Evolutionary conservation across 2,888 invertebrate species (phyloP), one percentile per base, ranked within the genome.

Genomic region (Noctua comes): DNA sequence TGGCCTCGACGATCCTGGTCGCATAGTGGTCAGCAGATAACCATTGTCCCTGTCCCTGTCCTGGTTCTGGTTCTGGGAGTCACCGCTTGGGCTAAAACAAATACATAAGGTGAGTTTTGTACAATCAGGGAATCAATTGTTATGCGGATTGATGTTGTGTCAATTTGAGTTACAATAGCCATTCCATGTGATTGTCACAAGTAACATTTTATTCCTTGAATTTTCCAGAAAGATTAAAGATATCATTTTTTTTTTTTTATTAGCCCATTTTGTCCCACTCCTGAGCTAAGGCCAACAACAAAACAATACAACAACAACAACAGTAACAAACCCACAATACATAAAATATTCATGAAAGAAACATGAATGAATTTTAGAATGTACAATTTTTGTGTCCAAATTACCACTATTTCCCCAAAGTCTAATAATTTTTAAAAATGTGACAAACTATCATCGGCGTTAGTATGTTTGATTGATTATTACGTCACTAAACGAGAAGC

Each of bases 51-150:
- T n/a, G 40, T 64, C 64, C 36, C 64, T 31, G 31, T 65, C 87
- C 62, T 84, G 77, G 18, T 73, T 59, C 16, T 71, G 51, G 31
- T 83, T 82, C n/a, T 36, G 74, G n/a, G 21, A 5, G 21, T 75
- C 85, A n/a, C 87, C 83, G 43, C 86, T 85, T 24, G 83, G 82
- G n/a, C 88, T 88, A 77, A 21, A 54, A 73, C 36, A 86, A 71
- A 62, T 48, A 57, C 54, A 27, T 43, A 48, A 51, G 27, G 18
- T 74, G 16, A 66, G 43, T 8, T 18, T 57, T n/a, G 46, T n/a
- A 16, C 16, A 40, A 57, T n/a, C 8, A 68, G 27, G 36, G 27
- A 27, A 31, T 11, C 27, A 7, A 8, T 62, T 64, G 2, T 8
- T 36, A 36, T 21, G 21, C 31, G 36, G 8, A 21, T 62, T 18